Evolutionary conservation across 2,888 invertebrate species (phyloP).

Genomic region (Parapristionchus giblindavisi): DNA sequence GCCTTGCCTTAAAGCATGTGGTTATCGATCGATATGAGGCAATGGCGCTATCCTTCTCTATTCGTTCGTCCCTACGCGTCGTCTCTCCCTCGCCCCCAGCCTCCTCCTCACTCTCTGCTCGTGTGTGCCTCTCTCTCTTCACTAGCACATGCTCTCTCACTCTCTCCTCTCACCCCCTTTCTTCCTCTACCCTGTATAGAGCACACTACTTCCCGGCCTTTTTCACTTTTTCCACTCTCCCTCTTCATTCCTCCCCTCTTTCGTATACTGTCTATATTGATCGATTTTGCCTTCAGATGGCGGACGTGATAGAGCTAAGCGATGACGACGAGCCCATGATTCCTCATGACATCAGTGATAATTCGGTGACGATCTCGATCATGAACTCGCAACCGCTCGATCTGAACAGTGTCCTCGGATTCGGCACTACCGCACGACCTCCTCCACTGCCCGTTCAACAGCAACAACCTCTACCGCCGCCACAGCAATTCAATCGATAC

Average conservation of each 20-base stretch:
- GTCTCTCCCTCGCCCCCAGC: conserved; percentile 12
- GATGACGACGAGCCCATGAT: conserved; percentile 23
- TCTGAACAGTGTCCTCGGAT: conserved; percentile 10
- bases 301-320: conserved; percentile 23
- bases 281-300: conserved; percentile 11
- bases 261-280: not conserved
- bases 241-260: conserved; percentile 1
- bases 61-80: conserved; percentile 2
- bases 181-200: no score
- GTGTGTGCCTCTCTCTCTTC: not conserved
- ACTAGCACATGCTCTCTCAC: conserved; percentile 20
- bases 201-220: conserved; percentile 17
- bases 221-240: conserved; percentile 8
- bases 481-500: not conserved
- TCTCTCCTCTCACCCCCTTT: conserved; percentile 19
- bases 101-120: conserved; percentile 7
- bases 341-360: conserved; percentile 21
- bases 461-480: not conserved
- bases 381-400: conserved; percentile 25
- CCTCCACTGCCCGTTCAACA: not conserved
- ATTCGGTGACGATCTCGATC: not conserved
- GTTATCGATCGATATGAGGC: not conserved
- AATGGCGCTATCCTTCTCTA: not conserved
- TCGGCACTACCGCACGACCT: not conserved
- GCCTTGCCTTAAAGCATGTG: no score